Conservation (phyloP, 2,797 vertebrate genomes). For the Vireo griseus region DNA sequence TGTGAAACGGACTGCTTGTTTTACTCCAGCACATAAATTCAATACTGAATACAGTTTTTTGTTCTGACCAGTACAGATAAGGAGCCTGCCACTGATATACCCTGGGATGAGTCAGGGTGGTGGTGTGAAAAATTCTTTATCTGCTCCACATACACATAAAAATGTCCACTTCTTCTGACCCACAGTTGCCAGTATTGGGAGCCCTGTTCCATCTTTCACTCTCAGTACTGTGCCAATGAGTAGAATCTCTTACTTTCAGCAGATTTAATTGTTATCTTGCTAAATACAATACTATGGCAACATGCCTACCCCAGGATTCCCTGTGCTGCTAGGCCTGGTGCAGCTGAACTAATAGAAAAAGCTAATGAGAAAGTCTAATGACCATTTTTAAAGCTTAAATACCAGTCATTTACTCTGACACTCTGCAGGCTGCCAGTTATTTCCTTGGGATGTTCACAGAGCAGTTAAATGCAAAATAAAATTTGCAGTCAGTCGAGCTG, state of each 20-base stretch:
- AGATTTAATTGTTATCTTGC: neutral
- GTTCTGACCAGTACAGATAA: constrained; percentile 22
- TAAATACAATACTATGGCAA: constrained; percentile 6
- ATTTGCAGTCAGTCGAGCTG: neutral
- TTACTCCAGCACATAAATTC: neutral
- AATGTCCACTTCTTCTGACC: neutral
- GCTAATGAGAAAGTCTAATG: constrained; percentile 19
- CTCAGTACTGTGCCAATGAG: neutral
- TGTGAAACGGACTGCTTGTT: neutral
- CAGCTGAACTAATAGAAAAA: constrained; percentile 37
- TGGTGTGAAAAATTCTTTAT: neutral
- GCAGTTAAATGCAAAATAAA: constrained; percentile 4
- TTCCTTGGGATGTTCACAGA: neutral
- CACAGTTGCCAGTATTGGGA: neutral
- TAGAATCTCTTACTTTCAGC: neutral
- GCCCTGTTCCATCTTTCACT: neutral
- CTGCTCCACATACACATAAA: neutral
- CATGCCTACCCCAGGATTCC: neutral
- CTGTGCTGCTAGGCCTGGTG: neutral
- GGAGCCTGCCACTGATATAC: constrained; percentile 8
- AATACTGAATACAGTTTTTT: constrained; percentile 32
- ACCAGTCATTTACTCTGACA: constrained; percentile 10
- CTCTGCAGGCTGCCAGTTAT: neutral
- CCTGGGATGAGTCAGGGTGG: neutral
- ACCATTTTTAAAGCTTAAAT: constrained; percentile 39